Percentiles rank a stretch among this genome's conserved stretches.
These are phyloP conservation scores for Hoplodrina ambigua DNA, from an alignment of 2,888 invertebrate species.

Conservation along the genomic window DNA sequence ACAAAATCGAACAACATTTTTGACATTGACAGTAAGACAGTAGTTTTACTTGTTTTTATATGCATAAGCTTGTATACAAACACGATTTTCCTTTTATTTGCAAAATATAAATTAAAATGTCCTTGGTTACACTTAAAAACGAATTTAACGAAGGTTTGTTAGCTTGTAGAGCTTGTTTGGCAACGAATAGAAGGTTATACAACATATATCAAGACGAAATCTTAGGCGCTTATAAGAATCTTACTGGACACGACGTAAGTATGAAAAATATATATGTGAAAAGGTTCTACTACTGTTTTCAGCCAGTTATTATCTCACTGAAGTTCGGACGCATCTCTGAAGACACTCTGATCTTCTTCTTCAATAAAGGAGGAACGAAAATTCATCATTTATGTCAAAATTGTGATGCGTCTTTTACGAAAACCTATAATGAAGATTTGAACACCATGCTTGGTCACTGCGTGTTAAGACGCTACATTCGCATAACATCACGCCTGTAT, in stretches of 20 bases:
- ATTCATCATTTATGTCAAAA: neutral
- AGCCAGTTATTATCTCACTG: neutral
- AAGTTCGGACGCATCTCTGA: neutral
- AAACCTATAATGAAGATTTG: too few relatives aligned
- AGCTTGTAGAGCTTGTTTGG: conserved; percentile 53
- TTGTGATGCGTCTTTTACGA: too few relatives aligned
- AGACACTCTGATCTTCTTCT: too few relatives aligned
- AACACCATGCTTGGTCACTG: too few relatives aligned
- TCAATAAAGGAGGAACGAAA: too few relatives aligned
- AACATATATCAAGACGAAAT: conserved; percentile 33
- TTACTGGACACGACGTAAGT: conserved; percentile 48
- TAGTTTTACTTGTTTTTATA: neutral
- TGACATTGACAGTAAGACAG: conserved; percentile 23
- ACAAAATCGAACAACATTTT: neutral
- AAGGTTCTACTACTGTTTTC: too few relatives aligned
- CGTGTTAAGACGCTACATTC: too few relatives aligned
- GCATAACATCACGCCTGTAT: too few relatives aligned
- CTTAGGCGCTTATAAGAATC: conserved; percentile 24
- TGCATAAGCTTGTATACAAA: neutral
- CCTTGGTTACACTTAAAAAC: conserved; percentile 32
- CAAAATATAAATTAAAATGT: conserved; percentile 41
- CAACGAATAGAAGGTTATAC: conserved; percentile 42
- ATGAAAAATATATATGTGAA: neutral
- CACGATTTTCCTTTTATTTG: neutral
- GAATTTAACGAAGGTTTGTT: conserved; percentile 42